These are phyloP conservation scores for Radopholus similis DNA, from an alignment of 1,140 invertebrate genomes.

Conservation along the genomic window DNA sequence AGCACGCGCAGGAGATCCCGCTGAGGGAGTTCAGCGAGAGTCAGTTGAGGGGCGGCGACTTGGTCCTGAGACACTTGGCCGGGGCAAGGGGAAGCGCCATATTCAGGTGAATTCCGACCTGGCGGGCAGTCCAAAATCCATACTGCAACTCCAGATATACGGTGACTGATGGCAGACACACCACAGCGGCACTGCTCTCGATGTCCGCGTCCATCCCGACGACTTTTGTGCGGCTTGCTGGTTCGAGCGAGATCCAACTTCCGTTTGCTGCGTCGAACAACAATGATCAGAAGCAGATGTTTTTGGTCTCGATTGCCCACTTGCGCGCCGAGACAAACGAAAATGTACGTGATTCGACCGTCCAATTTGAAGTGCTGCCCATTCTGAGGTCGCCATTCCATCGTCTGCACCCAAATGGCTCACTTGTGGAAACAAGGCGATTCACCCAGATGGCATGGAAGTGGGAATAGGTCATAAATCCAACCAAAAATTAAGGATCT, in stretches of 20 bases:
- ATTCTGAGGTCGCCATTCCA: neutral
- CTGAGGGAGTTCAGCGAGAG: slow-evolving; percentile 43
- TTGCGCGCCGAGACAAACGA: slow-evolving; percentile 12
- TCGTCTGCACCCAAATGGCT: neutral
- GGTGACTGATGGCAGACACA: slow-evolving; percentile 53
- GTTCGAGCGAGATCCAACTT: neutral
- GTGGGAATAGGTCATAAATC: neutral
- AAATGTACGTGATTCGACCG: slow-evolving; percentile 4
- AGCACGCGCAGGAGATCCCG: slow-evolving; percentile 30
- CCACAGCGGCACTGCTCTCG: slow-evolving; percentile 14
- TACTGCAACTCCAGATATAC: slow-evolving; percentile 37
- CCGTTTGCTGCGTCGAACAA: neutral
- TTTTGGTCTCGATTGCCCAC: neutral
- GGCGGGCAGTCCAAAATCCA: neutral
- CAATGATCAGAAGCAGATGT: neutral
- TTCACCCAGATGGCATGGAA: slow-evolving; percentile 1
- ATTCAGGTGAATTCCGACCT: neutral
- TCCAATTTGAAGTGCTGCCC: slow-evolving; percentile 1
- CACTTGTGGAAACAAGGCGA: neutral
- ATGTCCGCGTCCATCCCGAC: neutral
- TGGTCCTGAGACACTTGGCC: slow-evolving; percentile 50
- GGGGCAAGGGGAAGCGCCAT: neutral
- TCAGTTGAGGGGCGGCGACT: slow-evolving; percentile 36
- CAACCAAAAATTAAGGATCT: slow-evolving; percentile 1
- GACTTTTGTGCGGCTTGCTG: neutral